Evolutionary conservation across 2,113 vertebrate genomes (phyloP).

Genomic region (Embiotoca jacksoni): DNA sequence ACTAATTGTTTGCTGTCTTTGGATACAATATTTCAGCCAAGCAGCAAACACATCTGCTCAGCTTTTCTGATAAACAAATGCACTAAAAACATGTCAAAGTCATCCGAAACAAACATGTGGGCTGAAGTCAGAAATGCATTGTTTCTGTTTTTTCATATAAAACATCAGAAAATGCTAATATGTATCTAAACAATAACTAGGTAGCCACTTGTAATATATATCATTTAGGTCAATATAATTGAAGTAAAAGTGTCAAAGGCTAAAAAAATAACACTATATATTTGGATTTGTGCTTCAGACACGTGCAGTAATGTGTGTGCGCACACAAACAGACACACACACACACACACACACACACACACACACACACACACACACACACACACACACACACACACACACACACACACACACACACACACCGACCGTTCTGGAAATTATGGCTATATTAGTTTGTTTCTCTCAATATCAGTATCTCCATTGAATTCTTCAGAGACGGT

Average conservation of each 20-base stretch:
- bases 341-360: slow-evolving; percentile 8
- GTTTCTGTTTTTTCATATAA: no score
- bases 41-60: background rate
- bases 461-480: slow-evolving; percentile 61
- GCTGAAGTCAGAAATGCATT: no score
- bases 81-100: background rate
- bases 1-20: background rate
- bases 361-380: no score
- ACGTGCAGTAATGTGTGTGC: no score
- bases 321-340: background rate
- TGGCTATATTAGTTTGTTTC: slow-evolving; percentile 51
- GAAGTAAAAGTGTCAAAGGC: background rate
- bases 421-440: slow-evolving; percentile 29
- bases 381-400: background rate
- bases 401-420: slow-evolving; percentile 10
- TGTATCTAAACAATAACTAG: no score
- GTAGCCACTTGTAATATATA: background rate
- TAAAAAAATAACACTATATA: background rate
- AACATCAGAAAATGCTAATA: no score
- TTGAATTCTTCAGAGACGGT: slow-evolving; percentile 76
- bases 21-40: background rate
- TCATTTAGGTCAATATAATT: background rate
- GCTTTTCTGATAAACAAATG: no score
- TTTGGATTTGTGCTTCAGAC: slow-evolving; percentile 2
- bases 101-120: no score